Evolutionary conservation across 2,888 invertebrate species (phyloP).

Genomic region (Cryptops parisi): DNA sequence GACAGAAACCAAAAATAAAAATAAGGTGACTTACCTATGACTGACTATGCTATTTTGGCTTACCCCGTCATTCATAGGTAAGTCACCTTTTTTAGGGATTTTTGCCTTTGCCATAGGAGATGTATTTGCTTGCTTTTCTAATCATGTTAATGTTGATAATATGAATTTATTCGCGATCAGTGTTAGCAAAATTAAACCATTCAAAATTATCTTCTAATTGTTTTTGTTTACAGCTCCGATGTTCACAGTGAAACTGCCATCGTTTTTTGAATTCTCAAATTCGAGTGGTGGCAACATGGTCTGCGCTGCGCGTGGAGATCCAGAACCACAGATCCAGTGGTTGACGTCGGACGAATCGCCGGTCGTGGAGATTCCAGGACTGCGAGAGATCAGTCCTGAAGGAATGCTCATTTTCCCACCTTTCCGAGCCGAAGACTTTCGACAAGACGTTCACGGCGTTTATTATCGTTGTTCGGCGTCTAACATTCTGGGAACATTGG

Average conservation of each 20-base stretch:
- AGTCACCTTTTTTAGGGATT: too few species aligned
- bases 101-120: too few species aligned
- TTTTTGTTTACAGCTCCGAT: too few species aligned
- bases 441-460: constrained; percentile 24
- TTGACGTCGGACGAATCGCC: constrained; percentile 25
- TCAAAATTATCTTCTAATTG: too few species aligned
- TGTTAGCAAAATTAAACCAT: too few species aligned
- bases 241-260: constrained; percentile 16
- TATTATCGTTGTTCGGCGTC: constrained; percentile 23
- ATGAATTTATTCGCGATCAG: too few species aligned
- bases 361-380: constrained; percentile 22
- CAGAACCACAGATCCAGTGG: constrained; percentile 26
- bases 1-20: too few species aligned
- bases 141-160: too few species aligned
- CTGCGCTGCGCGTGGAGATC: constrained; percentile 27
- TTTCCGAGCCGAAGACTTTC: constrained; percentile 20
- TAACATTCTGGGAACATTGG: constrained; percentile 23
- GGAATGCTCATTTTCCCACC: constrained; percentile 24
- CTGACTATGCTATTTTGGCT: too few species aligned
- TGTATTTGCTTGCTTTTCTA: too few species aligned
- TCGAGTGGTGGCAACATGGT: constrained; percentile 26
- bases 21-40: too few species aligned
- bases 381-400: constrained; percentile 23
- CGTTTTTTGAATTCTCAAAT: constrained; percentile 27
- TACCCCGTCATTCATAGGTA: too few species aligned